Percentiles rank a stretch among this genome's conserved stretches.
Conservation (phyloP, 2,888 invertebrate genomes). For the Acanthopleura granulata region DNA sequence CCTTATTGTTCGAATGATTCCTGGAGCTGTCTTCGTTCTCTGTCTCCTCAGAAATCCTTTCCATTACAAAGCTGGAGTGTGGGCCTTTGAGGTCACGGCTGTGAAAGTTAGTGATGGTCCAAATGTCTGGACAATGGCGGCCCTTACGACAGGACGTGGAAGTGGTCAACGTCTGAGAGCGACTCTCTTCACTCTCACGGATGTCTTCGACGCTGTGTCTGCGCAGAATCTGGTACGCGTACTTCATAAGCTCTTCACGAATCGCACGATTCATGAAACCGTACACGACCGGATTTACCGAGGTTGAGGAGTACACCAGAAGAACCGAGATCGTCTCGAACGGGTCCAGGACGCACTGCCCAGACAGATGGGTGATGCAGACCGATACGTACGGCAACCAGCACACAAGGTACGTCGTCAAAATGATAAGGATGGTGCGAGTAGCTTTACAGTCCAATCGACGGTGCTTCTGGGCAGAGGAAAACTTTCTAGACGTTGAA, state of each 20-base stretch:
- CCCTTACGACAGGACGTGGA: constrained; percentile 24
- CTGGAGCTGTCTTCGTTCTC: no score
- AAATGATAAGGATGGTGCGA: constrained; percentile 47
- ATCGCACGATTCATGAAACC: constrained; percentile 51
- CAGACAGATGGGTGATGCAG: constrained; percentile 26
- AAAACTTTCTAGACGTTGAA: constrained; percentile 18
- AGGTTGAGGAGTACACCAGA: constrained; percentile 41
- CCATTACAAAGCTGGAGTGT: no score
- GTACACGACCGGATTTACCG: constrained; percentile 50
- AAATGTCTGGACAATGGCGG: neutral
- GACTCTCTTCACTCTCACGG: constrained; percentile 39
- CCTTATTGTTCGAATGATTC: no score
- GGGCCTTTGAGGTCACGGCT: no score
- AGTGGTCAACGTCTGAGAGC: constrained; percentile 40
- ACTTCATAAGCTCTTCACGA: constrained; percentile 44
- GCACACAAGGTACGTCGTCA: constrained; percentile 40
- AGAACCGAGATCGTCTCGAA: constrained; percentile 40
- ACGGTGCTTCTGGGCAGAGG: constrained; percentile 5
- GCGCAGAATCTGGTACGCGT: constrained; percentile 33
- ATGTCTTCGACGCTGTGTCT: constrained; percentile 26
- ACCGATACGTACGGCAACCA: constrained; percentile 47
- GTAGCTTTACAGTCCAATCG: constrained; percentile 48
- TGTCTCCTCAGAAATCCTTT: no score
- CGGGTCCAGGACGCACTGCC: constrained; percentile 23
- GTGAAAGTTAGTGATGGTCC: neutral